Evolutionary conservation across 2,888 invertebrate species (phyloP).

Genomic region (Uloborus plumipes): DNA sequence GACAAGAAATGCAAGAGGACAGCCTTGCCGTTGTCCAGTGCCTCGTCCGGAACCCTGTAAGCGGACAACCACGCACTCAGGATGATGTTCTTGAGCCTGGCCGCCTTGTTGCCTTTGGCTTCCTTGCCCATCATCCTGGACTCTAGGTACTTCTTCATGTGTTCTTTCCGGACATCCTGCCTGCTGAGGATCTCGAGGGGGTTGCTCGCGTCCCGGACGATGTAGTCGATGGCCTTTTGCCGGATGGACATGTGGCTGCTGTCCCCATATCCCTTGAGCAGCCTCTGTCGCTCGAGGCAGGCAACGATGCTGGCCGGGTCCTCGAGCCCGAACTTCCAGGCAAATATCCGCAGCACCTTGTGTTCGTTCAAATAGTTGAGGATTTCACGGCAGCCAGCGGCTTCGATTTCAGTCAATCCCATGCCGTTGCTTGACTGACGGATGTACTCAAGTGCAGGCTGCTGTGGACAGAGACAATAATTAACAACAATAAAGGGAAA

Average conservation of each 20-base stretch:
- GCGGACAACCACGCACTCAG: conserved; percentile 49
- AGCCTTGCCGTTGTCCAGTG: conserved; percentile 52
- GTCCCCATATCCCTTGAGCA: conserved; percentile 52
- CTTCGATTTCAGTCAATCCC: conserved; percentile 54
- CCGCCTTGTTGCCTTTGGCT: conserved; percentile 54
- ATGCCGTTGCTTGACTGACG: conserved; percentile 2
- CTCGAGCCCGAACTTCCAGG: conserved; percentile 54
- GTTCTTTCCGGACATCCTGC: conserved; percentile 52
- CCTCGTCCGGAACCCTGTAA: conserved; percentile 53
- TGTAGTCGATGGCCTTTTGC: conserved; percentile 54
- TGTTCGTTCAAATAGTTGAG: conserved; percentile 54
- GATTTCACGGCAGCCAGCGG: conserved; percentile 49
- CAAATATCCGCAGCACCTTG: conserved; percentile 51
- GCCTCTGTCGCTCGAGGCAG: conserved; percentile 46
- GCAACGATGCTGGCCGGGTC: conserved; percentile 55
- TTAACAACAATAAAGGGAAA: no score
- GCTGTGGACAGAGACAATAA: no score
- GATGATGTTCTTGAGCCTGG: conserved; percentile 48
- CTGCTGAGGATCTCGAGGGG: conserved; percentile 50
- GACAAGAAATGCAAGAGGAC: conserved; percentile 48
- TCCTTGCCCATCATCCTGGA: conserved; percentile 60
- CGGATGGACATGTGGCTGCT: conserved; percentile 54
- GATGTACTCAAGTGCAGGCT: no score
- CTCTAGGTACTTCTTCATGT: conserved; percentile 58
- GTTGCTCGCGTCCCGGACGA: conserved; percentile 52